A percentile compares a stretch with the other conserved stretches of the same genome.
Conservation (phyloP, 2,888 invertebrate species). For the Diaprepes abbreviatus region DNA sequence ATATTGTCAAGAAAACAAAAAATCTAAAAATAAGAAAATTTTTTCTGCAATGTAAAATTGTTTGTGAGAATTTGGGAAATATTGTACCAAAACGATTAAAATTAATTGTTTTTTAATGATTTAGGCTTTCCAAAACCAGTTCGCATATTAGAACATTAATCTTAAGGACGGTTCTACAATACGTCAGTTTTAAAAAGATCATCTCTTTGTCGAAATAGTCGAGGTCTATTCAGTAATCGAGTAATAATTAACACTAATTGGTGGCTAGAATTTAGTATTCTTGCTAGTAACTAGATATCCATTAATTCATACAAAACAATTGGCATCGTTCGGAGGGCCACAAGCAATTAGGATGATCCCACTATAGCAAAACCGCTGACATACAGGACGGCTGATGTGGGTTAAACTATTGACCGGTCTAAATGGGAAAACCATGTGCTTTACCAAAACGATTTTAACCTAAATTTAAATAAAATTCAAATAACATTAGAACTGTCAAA, state of each 20-base stretch:
- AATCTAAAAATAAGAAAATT: no score
- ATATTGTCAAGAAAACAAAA: no score
- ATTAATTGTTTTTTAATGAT: no score
- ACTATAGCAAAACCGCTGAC: conserved; percentile 40
- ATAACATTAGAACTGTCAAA: not conserved
- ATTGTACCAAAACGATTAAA: no score
- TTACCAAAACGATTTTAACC: conserved; percentile 1
- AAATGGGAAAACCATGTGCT: conserved; percentile 38
- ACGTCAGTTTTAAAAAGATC: no score
- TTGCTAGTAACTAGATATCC: conserved; percentile 43
- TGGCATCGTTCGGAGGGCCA: conserved; percentile 45
- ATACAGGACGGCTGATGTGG: conserved; percentile 39
- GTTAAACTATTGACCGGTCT: conserved; percentile 40
- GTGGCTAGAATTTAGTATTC: conserved; percentile 33
- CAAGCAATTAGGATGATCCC: conserved; percentile 46
- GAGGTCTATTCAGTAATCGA: not conserved
- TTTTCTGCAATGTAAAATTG: no score
- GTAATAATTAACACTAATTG: conserved; percentile 22
- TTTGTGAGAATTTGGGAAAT: no score
- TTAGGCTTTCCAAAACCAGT: no score
- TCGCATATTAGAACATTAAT: no score
- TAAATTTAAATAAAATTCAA: conserved; percentile 6
- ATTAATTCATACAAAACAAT: conserved; percentile 48
- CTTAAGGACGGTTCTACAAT: no score
- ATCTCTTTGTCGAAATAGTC: not conserved